Base-by-base conservation (phyloP, 1,140 invertebrate species). In the Triops longicaudatus region DNA sequence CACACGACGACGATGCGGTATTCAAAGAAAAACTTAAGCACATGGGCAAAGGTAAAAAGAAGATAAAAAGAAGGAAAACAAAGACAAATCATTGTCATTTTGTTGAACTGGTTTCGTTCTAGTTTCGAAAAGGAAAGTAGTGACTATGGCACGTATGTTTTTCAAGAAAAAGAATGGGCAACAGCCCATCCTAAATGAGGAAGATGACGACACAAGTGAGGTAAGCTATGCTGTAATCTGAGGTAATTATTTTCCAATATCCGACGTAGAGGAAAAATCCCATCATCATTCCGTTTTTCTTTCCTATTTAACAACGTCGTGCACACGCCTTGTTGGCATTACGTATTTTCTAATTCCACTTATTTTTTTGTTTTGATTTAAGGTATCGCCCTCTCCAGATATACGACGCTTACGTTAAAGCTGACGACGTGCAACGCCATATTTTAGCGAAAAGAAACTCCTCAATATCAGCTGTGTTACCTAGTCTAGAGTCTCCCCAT, bases 11-110 rank as follows among this genome's bases (percentile, higher is more conserved):
- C 77, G 92, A 93, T 84, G 91, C 91, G 71, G 88, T 90, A 22
- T 93, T 94, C 80, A 90, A 90, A 83, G 92, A 94, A 84, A 89
- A 92, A 82, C 84, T 95, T 27, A 91, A 90, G 84, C 92, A 94
- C 84, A 95, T 95, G 93, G 93, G 93, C 27, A 93, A 94, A 89
- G 84, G 91, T 92, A 82, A 80, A 79, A 80, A 75, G 7, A 78
- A n/a, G 26, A 26, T n/a, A n/a, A n/a, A n/a, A n/a, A n/a, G n/a
- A 22, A 42, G 75, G 17, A 73, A 44, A 28, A 75, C 42, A 26
- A 31, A 72, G 73, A 26, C 26, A 72, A 26, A 79, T 28, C 63
- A 28, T 28, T 74, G n/a, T n/a, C 22, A 17, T 75, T 28, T 11
- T 28, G 31, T 37, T 37, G 31, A 27, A 26, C 42, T 50, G 42